Base-by-base conservation (phyloP, 1,140 invertebrate genomes). In the Sarcophaga bullata region DNA sequence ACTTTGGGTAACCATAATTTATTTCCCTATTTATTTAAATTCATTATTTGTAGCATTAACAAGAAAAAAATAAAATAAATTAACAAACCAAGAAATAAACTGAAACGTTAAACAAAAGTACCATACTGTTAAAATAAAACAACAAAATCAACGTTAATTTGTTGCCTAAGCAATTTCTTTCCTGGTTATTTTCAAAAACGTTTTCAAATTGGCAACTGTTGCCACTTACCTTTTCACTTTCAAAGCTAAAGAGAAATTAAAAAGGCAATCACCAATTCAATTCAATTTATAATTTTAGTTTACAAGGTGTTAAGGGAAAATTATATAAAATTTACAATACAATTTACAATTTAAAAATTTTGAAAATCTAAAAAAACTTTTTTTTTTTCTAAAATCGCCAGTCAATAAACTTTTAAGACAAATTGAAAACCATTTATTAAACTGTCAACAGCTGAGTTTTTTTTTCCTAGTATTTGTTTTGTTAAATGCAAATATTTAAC, bases 41-140 rank as follows among this genome's bases (percentile, higher is more conserved):
- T 58, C n/a, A 58, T 58, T 11, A 15, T 58, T 58, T 58, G 52
- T 58, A 15, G 52, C 52, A 58, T 11, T 15, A 58, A 58, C 52
- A 11, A n/a, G n/a, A n/a, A n/a, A n/a, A n/a, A n/a, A n/a, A n/a
- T n/a, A n/a, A n/a, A n/a, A n/a, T n/a, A n/a, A n/a, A n/a, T n/a
- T 58, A 58, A 15, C 8, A 58, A 58, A 58, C n/a, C 6, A 13
- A 11, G 10, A 15, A 3, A 58, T 15, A 58, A 58, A 58, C 10
- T 54, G 52, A 8, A n/a, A 68, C 9, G 17, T 68, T 68, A 68
- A 68, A 68, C 17, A 68, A 68, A 17, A 68, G 62, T 68, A 15
- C 62, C 62, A 68, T 19, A 68, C 19, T 68, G 62, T 68, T 68
- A n/a, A n/a, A n/a, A n/a, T n/a, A n/a, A n/a, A n/a, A n/a, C n/a